Evolutionary conservation across 1,140 invertebrate genomes (phyloP), one percentile per base, ranked within the genome.

Genomic region (Megalonaias nervosa): DNA sequence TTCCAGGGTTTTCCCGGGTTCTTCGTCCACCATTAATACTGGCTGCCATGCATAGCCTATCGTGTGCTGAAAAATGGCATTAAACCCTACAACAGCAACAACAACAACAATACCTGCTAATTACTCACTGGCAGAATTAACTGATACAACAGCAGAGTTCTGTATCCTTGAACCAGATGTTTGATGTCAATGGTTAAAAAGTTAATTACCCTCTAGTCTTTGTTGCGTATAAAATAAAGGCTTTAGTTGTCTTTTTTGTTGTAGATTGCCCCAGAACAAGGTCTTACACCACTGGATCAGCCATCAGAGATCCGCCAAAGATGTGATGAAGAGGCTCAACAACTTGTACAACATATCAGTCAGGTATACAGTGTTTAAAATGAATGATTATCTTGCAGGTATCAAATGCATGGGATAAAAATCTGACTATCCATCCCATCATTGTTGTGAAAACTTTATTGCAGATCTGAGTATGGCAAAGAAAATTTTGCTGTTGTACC

Each of bases 251-350:
- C 38, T 48, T 55, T 73, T 64, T 75, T 3, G 72, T 55, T 72
- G 9, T 80, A 93, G 92, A 94, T 98, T 81, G 95, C 95, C 0
- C 96, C 95, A 5, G 96, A 97, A 71, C 95, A 95, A 66, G 95
- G 95, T 81, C 93, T 97, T n/a, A 94, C 94, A 57, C 95, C 96
- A 5, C 95, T 97, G 93, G 92, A 97, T 65, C 94, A 96, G 66
- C 96, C 97, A 2, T 95, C 95, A 78, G 95, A 96, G 89, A 92
- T 98, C 26, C 93, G 95, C 83, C 96, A 97, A 89, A 95, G 95
- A 88, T 97, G 96, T 90, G 93, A 94, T 48, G 94, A 95, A 81
- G 96, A 98, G 91, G 96, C 97, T 13, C 91, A 93, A 65, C 93
- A 95, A 66, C 94, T 97, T 84, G 96, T 98, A 1, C 92, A 94